These are phyloP conservation scores for Amazona guildingii DNA, from an alignment of 2,113 vertebrate genomes.

Conservation along the genomic window DNA sequence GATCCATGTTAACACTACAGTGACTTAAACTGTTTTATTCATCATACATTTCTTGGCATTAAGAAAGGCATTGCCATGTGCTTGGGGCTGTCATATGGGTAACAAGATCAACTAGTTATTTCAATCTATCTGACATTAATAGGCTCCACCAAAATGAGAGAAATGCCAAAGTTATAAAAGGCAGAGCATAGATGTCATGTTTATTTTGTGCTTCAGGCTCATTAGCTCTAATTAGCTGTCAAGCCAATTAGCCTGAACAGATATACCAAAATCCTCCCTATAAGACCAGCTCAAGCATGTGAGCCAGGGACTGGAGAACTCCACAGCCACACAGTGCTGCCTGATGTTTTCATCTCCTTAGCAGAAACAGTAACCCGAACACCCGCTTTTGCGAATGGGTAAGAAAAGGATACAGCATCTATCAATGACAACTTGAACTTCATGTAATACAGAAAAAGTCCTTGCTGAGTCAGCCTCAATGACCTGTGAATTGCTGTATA, in stretches of 20 bases:
- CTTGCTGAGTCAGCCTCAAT: neutral
- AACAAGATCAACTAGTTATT: slow-evolving; percentile 3
- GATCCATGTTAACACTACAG: neutral
- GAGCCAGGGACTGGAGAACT: neutral
- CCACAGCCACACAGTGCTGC: fast-evolving
- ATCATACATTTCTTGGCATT: neutral
- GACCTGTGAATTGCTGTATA: neutral
- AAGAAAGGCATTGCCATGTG: neutral
- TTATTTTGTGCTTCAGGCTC: slow-evolving; percentile 19
- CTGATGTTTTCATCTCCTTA: neutral
- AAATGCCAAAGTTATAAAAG: neutral
- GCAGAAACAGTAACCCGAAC: neutral
- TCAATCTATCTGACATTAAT: slow-evolving; percentile 1
- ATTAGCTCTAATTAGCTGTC: slow-evolving; percentile 20
- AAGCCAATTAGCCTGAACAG: slow-evolving; percentile 7
- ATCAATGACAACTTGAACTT: neutral
- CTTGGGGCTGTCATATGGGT: neutral
- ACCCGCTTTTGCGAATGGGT: fast-evolving
- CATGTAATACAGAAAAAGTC: neutral
- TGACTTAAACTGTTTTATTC: neutral
- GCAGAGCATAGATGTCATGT: neutral
- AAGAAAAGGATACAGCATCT: neutral
- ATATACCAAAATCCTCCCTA: neutral
- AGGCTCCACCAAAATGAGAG: neutral
- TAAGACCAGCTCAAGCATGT: neutral